A percentile compares a stretch with the other conserved stretches of the same genome.
phyloP scores from a whole-genome alignment of 2,113 vertebrate genomes.

The Taurulus bubalis region DNA sequence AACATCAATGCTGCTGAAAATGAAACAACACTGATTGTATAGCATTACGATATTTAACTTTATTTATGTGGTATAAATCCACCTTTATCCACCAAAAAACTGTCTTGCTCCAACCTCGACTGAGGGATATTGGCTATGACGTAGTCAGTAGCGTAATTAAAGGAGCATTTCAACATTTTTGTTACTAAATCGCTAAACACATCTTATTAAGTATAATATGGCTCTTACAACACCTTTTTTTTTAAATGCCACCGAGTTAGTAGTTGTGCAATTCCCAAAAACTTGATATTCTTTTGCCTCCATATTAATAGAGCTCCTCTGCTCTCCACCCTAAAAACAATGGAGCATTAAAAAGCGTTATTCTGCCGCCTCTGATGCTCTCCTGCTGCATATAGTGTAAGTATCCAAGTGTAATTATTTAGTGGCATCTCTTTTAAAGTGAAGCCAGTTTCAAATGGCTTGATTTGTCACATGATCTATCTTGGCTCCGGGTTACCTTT shows the following conservation, averaged over 20 bases:
- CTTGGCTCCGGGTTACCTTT: background rate
- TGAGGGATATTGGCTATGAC: too few species aligned
- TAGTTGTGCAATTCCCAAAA: background rate
- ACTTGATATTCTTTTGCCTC: background rate
- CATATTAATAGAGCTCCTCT: background rate
- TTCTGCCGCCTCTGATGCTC: slow-evolving; percentile 3
- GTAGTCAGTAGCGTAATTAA: too few species aligned
- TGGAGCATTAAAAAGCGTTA: background rate
- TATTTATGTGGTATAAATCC: background rate
- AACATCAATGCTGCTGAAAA: background rate
- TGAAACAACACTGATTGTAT: background rate
- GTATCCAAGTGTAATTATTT: slow-evolving; percentile 35
- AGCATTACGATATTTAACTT: background rate
- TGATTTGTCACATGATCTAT: slow-evolving; percentile 25
- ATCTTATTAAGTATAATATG: too few species aligned
- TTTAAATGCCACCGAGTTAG: background rate
- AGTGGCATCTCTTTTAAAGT: slow-evolving; percentile 31
- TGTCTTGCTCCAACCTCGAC: too few species aligned
- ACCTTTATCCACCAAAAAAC: too few species aligned
- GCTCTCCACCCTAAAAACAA: background rate
- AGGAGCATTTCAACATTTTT: too few species aligned
- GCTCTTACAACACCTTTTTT: too few species aligned
- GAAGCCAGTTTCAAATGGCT: slow-evolving; percentile 19
- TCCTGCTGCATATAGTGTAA: background rate
- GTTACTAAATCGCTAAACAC: too few species aligned